Evolutionary conservation across 2,797 vertebrate species (phyloP).

Genomic region (Sandelia bainsii): DNA sequence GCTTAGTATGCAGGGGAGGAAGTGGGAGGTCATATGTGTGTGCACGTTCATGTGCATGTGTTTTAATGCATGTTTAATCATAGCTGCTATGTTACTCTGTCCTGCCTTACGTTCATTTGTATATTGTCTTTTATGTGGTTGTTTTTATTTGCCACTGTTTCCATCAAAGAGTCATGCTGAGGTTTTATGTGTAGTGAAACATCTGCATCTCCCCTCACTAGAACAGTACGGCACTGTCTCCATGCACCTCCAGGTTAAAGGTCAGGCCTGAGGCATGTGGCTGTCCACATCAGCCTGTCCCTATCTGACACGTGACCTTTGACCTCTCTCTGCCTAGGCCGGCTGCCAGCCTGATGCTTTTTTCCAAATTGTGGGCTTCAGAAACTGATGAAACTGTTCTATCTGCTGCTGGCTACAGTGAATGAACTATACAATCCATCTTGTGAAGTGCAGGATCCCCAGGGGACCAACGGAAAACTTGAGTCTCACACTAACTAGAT

Average conservation of each 20-base stretch:
- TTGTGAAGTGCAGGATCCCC: conserved; percentile 25
- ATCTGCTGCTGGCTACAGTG: conserved; percentile 19
- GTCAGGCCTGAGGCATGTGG: conserved; percentile 71
- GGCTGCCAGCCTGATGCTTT: conserved; percentile 45
- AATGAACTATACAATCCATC: conserved; percentile 27
- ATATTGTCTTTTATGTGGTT: conserved; percentile 32
- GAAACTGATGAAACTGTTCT: conserved; percentile 23
- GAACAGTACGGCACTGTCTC: conserved; percentile 60
- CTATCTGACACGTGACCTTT: conserved; percentile 57
- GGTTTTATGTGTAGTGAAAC: conserved; percentile 6
- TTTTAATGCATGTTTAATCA: conserved; percentile 33
- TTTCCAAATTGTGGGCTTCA: conserved; percentile 52
- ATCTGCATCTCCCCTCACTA: conserved; percentile 7
- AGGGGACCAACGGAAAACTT: conserved; percentile 57
- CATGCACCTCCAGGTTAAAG: conserved; percentile 60
- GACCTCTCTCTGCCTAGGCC: conserved; percentile 42
- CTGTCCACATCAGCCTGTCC: conserved; percentile 58
- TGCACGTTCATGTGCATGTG: conserved; percentile 30
- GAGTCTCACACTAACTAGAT: conserved; percentile 45
- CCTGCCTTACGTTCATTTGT: conserved; percentile 15
- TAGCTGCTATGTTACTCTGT: conserved; percentile 33
- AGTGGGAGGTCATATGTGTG: conserved; percentile 52
- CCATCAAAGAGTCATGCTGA: conserved; percentile 17
- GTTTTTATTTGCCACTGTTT: conserved; percentile 33
- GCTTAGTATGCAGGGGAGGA: conserved; percentile 56